Evolutionary conservation across 2,888 invertebrate species (phyloP), one percentile per base, ranked within the genome.

Genomic region (Cheilosia scutellata): DNA sequence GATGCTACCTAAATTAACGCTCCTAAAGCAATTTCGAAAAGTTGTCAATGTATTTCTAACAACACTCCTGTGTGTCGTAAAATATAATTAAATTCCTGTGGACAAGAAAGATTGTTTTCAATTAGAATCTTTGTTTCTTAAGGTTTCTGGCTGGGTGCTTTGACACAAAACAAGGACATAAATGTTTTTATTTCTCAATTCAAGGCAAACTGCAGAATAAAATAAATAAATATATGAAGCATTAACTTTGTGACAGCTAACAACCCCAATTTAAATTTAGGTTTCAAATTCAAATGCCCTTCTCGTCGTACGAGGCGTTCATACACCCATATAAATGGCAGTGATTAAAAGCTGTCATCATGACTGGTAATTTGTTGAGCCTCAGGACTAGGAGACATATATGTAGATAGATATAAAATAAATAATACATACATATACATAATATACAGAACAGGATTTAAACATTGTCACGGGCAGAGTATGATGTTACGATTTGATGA

Each of bases 271-370:
- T 80, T 80, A 66, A 80, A 80, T 80, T 74, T 37, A 66, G 60
- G 66, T 58, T 53, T 60, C 37, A 66, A 65, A 72, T 74, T 74
- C 44, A 51, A 44, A 74, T 57, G 58, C 47, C 25, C 11, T 37
- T 9, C 11, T 29, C 44, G 49, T 60, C 65, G 58, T 53, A 75
- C 60, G 47, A 57, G 49, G 62, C 47, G 62, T 68, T 68, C 62
- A 68, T 40, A 47, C 62, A 47, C 62, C 68, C 40, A 62, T 75
- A 55, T 33, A 80, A 75, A 80, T 80, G 55, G 62, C 47, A 47
- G 80, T 75, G 68, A 80, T 80, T 80, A 80, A 80, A 75, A 75
- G 53, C 66, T 80, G 75, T 80, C 80, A 80, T 75, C 80, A 49
- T 40, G 40, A 62, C 40, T 53, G 51, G 68, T 70, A 68, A 80